phyloP scores from a whole-genome alignment of 2,113 vertebrate genomes.

The Electrona antarctica region DNA sequence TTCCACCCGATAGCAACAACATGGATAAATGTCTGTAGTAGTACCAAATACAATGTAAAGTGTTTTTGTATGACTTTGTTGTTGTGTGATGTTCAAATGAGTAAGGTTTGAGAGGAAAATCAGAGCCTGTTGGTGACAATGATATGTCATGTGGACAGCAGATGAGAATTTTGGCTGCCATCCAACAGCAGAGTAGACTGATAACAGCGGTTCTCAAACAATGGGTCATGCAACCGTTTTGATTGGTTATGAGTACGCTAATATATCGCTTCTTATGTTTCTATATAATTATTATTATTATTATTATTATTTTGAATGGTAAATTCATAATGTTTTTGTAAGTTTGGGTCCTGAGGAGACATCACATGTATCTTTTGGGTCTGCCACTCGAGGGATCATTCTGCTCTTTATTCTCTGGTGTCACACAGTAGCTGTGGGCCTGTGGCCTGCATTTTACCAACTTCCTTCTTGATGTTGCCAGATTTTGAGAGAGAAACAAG shows the following conservation, averaged over 20 bases:
- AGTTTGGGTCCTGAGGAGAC: no score
- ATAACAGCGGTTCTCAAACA: background rate
- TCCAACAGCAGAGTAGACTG: slow-evolving; percentile 31
- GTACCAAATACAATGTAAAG: background rate
- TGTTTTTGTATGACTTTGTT: slow-evolving; percentile 35
- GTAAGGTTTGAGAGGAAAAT: slow-evolving; percentile 47
- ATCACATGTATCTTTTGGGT: no score
- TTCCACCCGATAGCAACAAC: no score
- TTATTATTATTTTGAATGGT: slow-evolving; percentile 1
- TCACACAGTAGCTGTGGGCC: background rate
- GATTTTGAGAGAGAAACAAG: no score
- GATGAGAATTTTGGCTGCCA: slow-evolving; percentile 43
- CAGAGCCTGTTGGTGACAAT: slow-evolving; percentile 28
- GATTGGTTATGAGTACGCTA: no score
- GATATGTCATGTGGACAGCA: slow-evolving; percentile 33
- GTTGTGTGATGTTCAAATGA: slow-evolving; percentile 31
- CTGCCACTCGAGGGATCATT: slow-evolving; percentile 17
- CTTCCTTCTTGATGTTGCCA: background rate
- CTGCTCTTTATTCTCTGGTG: slow-evolving; percentile 13
- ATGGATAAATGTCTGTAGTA: no score
- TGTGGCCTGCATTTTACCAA: background rate
- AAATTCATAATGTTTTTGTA: no score
- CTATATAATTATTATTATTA: background rate
- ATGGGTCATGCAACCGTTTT: no score
- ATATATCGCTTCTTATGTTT: no score